A percentile compares a stretch with the other conserved stretches of the same genome.
These are phyloP conservation scores for Drosophila orosa DNA, from an alignment of 1,140 invertebrate species.

Conservation along the genomic window DNA sequence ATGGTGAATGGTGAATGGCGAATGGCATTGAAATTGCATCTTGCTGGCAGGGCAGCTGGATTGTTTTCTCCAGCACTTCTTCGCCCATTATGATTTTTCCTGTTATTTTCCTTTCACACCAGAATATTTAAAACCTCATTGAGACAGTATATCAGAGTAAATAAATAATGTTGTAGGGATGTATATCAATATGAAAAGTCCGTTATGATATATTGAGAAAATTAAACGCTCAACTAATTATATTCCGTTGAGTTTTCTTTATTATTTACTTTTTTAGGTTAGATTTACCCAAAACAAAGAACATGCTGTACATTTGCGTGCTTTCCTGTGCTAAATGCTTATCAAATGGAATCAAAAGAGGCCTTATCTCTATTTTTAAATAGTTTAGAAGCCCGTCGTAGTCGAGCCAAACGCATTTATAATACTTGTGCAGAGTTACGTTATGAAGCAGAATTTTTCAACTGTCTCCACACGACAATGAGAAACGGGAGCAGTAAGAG, in stretches of 20 bases:
- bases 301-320: background rate
- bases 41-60: background rate
- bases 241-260: background rate
- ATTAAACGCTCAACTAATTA: no score
- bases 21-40: conserved; percentile 1
- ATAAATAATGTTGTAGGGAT: background rate
- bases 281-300: background rate
- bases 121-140: background rate
- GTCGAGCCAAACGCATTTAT: conserved; percentile 27
- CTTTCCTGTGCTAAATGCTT: background rate
- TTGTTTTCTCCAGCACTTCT: background rate
- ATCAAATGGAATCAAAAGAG: background rate
- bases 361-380: background rate
- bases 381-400: background rate
- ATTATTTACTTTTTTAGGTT: background rate
- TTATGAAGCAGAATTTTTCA: conserved; percentile 48
- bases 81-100: no score
- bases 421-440: conserved; percentile 16
- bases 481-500: conserved; percentile 34
- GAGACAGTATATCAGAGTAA: background rate
- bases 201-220: no score
- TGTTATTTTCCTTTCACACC: background rate
- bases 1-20: background rate
- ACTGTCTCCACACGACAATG: conserved; percentile 20
- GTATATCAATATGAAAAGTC: no score